phyloP scores from a whole-genome alignment of 2,888 invertebrate genomes.

The Drosophila birchii region DNA sequence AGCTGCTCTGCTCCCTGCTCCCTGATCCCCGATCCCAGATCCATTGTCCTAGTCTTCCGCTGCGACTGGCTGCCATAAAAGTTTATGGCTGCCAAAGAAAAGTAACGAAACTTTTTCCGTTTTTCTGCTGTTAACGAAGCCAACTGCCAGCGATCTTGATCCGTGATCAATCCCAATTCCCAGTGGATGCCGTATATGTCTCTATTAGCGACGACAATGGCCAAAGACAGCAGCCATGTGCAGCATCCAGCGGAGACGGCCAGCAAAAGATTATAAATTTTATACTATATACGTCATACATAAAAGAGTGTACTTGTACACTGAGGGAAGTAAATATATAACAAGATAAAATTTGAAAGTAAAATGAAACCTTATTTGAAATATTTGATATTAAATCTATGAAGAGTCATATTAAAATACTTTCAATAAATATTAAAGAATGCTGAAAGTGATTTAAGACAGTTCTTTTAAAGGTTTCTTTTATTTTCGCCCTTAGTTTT shows the following conservation, averaged over 20 bases:
- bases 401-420: no score
- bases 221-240: slow-evolving; percentile 8
- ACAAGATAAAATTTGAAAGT: neutral
- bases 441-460: neutral
- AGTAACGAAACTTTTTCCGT: slow-evolving; percentile 68
- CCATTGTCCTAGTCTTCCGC: slow-evolving; percentile 68
- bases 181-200: slow-evolving; percentile 67
- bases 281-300: slow-evolving; percentile 52
- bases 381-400: neutral
- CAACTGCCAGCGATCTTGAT: slow-evolving; percentile 36
- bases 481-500: neutral
- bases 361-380: neutral
- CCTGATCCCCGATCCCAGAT: slow-evolving; percentile 3
- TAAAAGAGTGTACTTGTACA: slow-evolving; percentile 22
- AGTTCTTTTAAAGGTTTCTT: neutral
- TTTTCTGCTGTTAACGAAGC: slow-evolving; percentile 50
- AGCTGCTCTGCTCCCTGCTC: slow-evolving; percentile 60
- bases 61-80: slow-evolving; percentile 60
- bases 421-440: neutral
- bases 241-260: slow-evolving; percentile 54
- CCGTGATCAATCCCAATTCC: slow-evolving; percentile 38
- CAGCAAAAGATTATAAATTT: slow-evolving; percentile 75
- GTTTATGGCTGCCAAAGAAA: slow-evolving; percentile 66
- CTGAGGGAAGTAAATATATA: neutral
- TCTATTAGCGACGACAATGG: slow-evolving; percentile 74